Evolutionary conservation across 2,797 vertebrate genomes (phyloP), one percentile per base, ranked within the genome.

Genomic region (Melanogrammus aeglefinus): DNA sequence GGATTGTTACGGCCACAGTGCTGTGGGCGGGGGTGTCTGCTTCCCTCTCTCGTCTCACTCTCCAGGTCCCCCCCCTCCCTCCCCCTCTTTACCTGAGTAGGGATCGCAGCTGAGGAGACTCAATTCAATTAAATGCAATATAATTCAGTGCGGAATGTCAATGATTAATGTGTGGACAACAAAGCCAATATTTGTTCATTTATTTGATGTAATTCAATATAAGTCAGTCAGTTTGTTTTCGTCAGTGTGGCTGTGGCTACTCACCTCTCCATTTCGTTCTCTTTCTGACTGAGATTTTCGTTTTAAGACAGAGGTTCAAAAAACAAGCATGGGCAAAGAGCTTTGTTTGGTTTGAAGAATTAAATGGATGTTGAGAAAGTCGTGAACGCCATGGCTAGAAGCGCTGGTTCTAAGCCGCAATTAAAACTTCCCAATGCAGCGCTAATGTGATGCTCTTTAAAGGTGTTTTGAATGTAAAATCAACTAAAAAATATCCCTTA

Each of bases 231-330:
- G 29, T 18, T 72, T 8, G 38, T 39, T 39, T 39, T 39, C 4
- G 10, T 1, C 3, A 1, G 24, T 24, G n/a, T 24, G 24, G n/a
- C 63, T 24, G n/a, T 24, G 24, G n/a, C 8, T 1, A 73, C 86
- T 84, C 93, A 98, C 97, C 97, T 99, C 84, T 99, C 97, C 95
- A 98, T 88, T 92, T 99, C 96, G 76, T 97, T 98, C 86, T 99
- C 97, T 57, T 95, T 95, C 90, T 95, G 93, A 76, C 97, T 96
- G 27, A 94, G 91, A 91, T 86, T 96, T 76, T 97, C 90, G 1
- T 94, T 86, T 33, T 33, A 33, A 33, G 31, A 33, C 31, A 33
- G 27, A 94, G 91, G 91, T 86, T 96, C 76, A 77, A 99, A 75
- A 78, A 73, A 75, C 24, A 79, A 35, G n/a, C 0, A 69, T 27